Evolutionary conservation across 2,113 vertebrate genomes (phyloP), one percentile per base, ranked within the genome.

Genomic region (Agapornis roseicollis): DNA sequence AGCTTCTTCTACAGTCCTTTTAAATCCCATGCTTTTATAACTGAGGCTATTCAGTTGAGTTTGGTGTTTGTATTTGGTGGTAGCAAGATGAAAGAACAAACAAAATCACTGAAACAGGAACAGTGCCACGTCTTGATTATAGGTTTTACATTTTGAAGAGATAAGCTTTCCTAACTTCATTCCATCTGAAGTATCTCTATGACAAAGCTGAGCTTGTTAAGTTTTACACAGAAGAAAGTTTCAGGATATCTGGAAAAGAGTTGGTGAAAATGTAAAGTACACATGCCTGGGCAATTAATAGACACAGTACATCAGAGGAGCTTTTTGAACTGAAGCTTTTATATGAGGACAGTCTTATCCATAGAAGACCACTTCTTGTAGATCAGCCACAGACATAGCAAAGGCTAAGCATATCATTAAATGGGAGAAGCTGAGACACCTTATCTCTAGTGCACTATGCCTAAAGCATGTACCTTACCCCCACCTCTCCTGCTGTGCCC

Each of bases 401-500:
- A 80, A 24, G 42, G 37, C 24, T 71, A 44, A 79, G 42, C 15
- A 61, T 16, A 44, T 44, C 18, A 64, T 83, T 20, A 33, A 6
- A 44, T 35, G 14, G n/a, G 31, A 91, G 42, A 80, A 84, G 44
- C 29, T 13, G 47, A 61, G 53, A 23, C 28, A 12, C 37, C 35
- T 16, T 58, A 17, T 3, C 31, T 47, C 17, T 44, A 29, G 16
- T 7, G 39, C 1, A 2, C 10, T 73, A 9, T 15, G 31, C 28
- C 29, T 37, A 44, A 60, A 44, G 64, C 42, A 73, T 1, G 0
- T 10, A 23, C 52, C 17, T 47, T 33, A 47, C 8, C 24, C 10
- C 5, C 12, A 35, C 5, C 5, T 10, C 13, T 29, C 20, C 24
- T 20, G 7, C 31, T 1, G 4, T 3, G 1, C 13, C 17, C 22